phyloP scores from a whole-genome alignment of 2,888 invertebrate species.

The Chrysina gloriosa region DNA sequence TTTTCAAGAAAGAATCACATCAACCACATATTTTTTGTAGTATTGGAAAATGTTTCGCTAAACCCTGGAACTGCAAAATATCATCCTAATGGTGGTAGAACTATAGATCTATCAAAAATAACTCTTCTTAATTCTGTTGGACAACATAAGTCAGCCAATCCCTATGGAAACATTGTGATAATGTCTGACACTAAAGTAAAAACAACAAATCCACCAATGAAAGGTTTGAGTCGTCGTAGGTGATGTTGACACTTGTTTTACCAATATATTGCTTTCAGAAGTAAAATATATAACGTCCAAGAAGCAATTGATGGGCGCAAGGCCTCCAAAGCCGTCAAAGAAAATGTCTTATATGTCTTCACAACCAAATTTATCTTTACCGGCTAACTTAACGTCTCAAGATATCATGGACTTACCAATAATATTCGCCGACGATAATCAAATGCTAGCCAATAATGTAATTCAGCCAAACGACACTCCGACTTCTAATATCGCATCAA shows the following conservation, averaged over 20 bases:
- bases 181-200: constrained; percentile 62
- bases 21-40: constrained; percentile 51
- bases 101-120: constrained; percentile 60
- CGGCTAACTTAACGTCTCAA: constrained; percentile 66
- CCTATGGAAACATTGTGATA: constrained; percentile 57
- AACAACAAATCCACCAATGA: constrained; percentile 48
- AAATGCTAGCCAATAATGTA: constrained; percentile 56
- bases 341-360: constrained; percentile 49
- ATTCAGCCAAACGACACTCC: constrained; percentile 48
- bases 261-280: constrained; percentile 49
- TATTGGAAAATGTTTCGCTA: constrained; percentile 62
- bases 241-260: not conserved
- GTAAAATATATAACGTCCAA: constrained; percentile 61
- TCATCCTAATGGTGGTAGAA: constrained; percentile 54
- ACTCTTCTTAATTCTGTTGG: constrained; percentile 56
- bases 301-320: constrained; percentile 57
- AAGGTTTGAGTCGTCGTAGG: constrained; percentile 41
- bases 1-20: not conserved
- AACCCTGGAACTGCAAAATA: constrained; percentile 54
- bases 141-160: constrained; percentile 45
- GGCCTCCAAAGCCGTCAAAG: constrained; percentile 52
- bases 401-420: constrained; percentile 76
- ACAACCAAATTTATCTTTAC: constrained; percentile 56
- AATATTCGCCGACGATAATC: constrained; percentile 72
- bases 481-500: constrained; percentile 35